Base-by-base conservation (phyloP, 2,797 vertebrate genomes). In the Adrianichthys oophorus region DNA sequence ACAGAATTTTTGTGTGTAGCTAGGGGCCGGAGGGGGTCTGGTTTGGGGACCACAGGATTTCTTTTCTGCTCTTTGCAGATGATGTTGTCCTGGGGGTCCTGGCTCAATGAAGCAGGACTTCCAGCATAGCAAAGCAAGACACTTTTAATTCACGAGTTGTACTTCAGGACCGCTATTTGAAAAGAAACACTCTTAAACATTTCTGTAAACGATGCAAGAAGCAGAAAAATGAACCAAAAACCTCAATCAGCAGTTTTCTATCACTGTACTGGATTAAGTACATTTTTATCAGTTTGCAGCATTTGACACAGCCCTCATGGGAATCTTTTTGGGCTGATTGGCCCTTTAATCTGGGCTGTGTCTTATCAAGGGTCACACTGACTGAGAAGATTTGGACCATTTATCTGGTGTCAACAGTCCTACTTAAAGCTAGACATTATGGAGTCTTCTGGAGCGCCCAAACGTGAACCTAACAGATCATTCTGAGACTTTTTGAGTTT, bases 241-340 rank as follows among this genome's bases (percentile, higher is more conserved):
- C 78, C 57, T 58, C 80, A 82, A 84, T 80, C 77, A 84, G 64
- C 70, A 41, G 68, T 59, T 74, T 19, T 47, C 64, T 62, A 74
- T 82, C 72, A 69, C 67, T 73, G 66, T 71, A 58, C 52, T 37
- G 37, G 65, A 68, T 61, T 74, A 46, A 37, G 58, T 54, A 70
- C 66, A 48, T 58, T 49, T 63, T 53, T 52, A 72, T 68, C 64
- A 52, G 52, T 52, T 62, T 64, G 51, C 55, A 47, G 62, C 15
- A 2, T 50, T 62, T 60, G 42, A 56, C 49, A 56, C 50, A 62
- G 51, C 49, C 59, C 18, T 68, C 65, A 72, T 41, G 62, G 48
- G 50, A 72, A 74, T 71, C 48, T 70, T 48, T 52, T 21, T 59
- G 42, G 62, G 26, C 66, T 76, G 68, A 73, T 58, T 76, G 29